Conservation (phyloP, 2,113 vertebrate genomes). For the Periophthalmodon schlosseri region DNA sequence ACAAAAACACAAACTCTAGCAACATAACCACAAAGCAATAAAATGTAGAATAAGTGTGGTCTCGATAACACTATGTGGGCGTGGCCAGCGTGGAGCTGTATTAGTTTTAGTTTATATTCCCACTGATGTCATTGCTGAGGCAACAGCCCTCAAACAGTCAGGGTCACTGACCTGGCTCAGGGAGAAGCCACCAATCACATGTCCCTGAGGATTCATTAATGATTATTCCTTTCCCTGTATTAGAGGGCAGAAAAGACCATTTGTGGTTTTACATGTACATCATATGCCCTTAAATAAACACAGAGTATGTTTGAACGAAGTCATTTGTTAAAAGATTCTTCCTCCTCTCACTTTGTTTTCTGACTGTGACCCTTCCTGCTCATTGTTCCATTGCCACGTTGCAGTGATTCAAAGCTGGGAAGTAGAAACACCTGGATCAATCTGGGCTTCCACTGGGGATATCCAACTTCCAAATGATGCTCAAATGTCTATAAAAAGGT, state of each 20-base stretch:
- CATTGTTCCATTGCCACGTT: constrained; percentile 66
- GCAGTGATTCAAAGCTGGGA: constrained; percentile 28
- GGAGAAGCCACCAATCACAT: constrained; percentile 44
- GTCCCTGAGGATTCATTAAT: constrained; percentile 33
- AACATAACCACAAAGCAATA: constrained; percentile 24
- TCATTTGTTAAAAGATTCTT: constrained; percentile 40
- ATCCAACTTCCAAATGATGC: constrained; percentile 23
- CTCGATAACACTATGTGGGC: constrained; percentile 27
- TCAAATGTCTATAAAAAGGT: constrained; percentile 9
- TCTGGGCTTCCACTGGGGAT: constrained; percentile 29
- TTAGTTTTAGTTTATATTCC: constrained; percentile 38
- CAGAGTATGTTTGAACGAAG: constrained; percentile 8
- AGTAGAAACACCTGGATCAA: constrained; percentile 63
- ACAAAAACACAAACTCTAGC: constrained; percentile 3
- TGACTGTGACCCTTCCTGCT: constrained; percentile 48
- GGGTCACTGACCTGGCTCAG: constrained; percentile 60
- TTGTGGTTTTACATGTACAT: constrained; percentile 9
- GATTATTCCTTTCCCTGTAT: background rate
- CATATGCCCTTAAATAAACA: constrained; percentile 39
- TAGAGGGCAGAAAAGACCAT: constrained; percentile 38
- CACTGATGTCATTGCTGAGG: constrained; percentile 63
- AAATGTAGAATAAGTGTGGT: background rate
- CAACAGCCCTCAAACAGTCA: constrained; percentile 55
- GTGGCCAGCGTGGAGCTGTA: constrained; percentile 23
- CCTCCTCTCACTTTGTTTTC: constrained; percentile 45